phyloP scores from a whole-genome alignment of 1,140 invertebrate species.

The Panonychus citri region DNA sequence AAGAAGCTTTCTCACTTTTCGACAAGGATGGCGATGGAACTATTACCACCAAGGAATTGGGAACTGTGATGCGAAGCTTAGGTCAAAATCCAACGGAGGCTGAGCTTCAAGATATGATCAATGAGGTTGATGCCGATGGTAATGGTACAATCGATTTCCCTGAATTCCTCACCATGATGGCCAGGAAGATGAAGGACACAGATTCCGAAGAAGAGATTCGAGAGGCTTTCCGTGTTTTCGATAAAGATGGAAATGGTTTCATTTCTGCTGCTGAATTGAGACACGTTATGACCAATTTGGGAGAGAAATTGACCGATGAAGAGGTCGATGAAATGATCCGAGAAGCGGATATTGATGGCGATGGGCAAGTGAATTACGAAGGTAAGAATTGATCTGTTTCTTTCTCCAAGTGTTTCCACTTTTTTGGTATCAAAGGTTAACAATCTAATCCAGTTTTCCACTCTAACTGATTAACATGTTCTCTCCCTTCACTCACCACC shows the following conservation, averaged over 20 bases:
- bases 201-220: constrained; percentile 95
- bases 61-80: constrained; percentile 92
- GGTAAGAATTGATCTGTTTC: constrained; percentile 38
- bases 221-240: constrained; percentile 95
- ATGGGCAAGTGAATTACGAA: constrained; percentile 97
- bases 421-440: background rate
- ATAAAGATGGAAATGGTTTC: constrained; percentile 92
- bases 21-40: constrained; percentile 99
- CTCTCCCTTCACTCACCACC: too few species aligned
- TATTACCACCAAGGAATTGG: constrained; percentile 98
- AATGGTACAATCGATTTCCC: constrained; percentile 98
- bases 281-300: constrained; percentile 95
- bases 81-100: constrained; percentile 99
- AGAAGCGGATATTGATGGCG: constrained; percentile 92
- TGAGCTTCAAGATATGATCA: constrained; percentile 98
- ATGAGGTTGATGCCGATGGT: constrained; percentile 99
- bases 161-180: constrained; percentile 98
- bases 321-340: constrained; percentile 96
- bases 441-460: too few species aligned
- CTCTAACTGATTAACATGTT: too few species aligned
- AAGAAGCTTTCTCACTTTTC: constrained; percentile 96
- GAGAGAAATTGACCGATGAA: constrained; percentile 92
- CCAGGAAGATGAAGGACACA: constrained; percentile 95
- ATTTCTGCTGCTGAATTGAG: constrained; percentile 83
- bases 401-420: background rate